Conservation (phyloP, 2,888 invertebrate genomes). For the Ichneumon xanthorius region DNA sequence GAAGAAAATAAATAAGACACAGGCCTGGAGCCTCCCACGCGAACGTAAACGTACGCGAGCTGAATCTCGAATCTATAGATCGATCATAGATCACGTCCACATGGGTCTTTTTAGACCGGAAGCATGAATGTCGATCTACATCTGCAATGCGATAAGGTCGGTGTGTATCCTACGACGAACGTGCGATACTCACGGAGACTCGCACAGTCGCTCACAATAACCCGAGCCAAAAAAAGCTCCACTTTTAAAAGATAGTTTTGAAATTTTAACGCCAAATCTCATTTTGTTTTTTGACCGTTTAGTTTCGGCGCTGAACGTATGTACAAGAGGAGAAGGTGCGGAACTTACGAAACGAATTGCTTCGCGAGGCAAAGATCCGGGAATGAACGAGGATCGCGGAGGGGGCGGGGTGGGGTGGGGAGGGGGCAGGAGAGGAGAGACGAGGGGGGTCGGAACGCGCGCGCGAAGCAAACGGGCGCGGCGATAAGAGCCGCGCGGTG, state of each 20-base stretch:
- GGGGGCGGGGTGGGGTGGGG: too few species aligned
- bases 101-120: not conserved
- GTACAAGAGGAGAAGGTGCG: conserved; percentile 31
- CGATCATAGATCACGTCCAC: not conserved
- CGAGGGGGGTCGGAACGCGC: conserved; percentile 76
- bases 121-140: not conserved
- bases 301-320: not conserved
- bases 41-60: conserved; percentile 55
- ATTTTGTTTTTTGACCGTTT: not conserved
- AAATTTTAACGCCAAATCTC: not conserved
- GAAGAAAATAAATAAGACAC: not conserved
- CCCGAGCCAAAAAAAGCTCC: not conserved
- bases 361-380: conserved; percentile 56
- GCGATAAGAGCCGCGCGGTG: conserved; percentile 78
- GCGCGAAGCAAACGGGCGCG: conserved; percentile 76
- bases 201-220: not conserved
- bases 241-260: not conserved
- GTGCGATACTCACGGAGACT: too few species aligned
- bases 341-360: conserved; percentile 58
- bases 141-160: not conserved
- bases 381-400: conserved; percentile 64
- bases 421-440: conserved; percentile 49
- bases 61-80: not conserved
- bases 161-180: too few species aligned
- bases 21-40: conserved; percentile 58